Conservation (phyloP, 2,113 vertebrate genomes). For the Menura novaehollandiae region DNA sequence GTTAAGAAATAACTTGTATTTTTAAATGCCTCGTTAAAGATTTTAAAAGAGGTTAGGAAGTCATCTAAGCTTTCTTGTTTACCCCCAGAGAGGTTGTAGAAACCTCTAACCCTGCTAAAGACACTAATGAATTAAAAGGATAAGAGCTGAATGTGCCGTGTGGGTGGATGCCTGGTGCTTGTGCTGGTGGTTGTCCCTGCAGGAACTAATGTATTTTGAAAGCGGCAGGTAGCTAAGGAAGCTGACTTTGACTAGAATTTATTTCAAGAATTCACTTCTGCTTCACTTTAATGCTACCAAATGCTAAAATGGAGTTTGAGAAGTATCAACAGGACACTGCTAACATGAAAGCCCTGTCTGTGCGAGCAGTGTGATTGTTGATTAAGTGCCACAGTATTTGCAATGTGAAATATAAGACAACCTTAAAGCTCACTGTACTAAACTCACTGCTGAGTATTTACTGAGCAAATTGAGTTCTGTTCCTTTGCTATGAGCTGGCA, state of each 20-base stretch:
- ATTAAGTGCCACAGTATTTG: neutral
- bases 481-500: neutral
- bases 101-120: conserved; percentile 35
- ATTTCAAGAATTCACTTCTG: neutral
- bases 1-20: neutral
- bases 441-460: neutral
- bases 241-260: neutral
- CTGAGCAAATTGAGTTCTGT: neutral
- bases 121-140: conserved; percentile 33
- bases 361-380: neutral
- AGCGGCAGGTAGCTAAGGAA: neutral
- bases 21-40: neutral
- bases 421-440: neutral
- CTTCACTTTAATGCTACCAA: neutral
- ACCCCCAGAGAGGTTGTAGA: conserved; percentile 1
- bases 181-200: conserved; percentile 14
- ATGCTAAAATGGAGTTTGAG: neutral
- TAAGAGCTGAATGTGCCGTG: neutral
- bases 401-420: neutral
- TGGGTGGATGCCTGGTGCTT: neutral
- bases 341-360: neutral
- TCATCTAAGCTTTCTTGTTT: neutral
- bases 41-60: conserved; percentile 23
- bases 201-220: conserved; percentile 33
- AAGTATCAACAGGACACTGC: neutral